Base-by-base conservation (phyloP, 1,140 invertebrate species). In the Eurosta solidaginis region DNA sequence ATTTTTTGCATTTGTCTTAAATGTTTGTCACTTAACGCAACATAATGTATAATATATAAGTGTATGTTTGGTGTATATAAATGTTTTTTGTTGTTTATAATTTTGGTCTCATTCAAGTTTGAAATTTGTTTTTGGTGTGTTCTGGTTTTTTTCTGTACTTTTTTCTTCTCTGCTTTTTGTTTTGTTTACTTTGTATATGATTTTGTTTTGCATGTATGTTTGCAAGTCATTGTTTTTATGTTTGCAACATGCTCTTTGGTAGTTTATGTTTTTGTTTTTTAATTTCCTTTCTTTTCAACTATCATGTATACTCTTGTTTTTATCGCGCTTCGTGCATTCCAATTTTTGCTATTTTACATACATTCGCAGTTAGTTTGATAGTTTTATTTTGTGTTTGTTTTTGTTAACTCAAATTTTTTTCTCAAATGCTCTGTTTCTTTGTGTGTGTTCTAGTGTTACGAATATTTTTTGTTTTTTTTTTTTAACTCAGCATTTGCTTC, bases 1-100 rank as follows among this genome's bases (percentile, higher is more conserved):
- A 20, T 49, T 50, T 33, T 76, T 68, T 76, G 54, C 36, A 63
- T 63, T 73, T 50, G 54, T 36, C 40, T 40, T 49, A 33, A 42
- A 22, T 52, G n/a, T 6, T 52, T 78, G 6, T 12, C 20, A 29
- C 12, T 9, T 7, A 20, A 68, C 33, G 10, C n/a, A n/a, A n/a
- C n/a, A 33, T 36, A 40, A 2, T 40, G 33, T 40, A 40, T 10
- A 9, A 27, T 68, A 54, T 29, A 47, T 78, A 54, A 40, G 45
- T 78, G 17, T 54, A 78, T 74, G 22, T 52, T n/a, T n/a, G n/a
- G 52, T 76, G n/a, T 76, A 76, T 79, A 79, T 79, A 79, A 76
- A 47, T 49, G 63, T 77, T 73, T 49, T 59, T 74, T 76, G 54
- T 50, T 59, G 22, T 52, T 47, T 45, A 54, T 52, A 50, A 74